These are phyloP conservation scores for Bombyx mandarina DNA, from an alignment of 1,140 invertebrate species.

Conservation along the genomic window DNA sequence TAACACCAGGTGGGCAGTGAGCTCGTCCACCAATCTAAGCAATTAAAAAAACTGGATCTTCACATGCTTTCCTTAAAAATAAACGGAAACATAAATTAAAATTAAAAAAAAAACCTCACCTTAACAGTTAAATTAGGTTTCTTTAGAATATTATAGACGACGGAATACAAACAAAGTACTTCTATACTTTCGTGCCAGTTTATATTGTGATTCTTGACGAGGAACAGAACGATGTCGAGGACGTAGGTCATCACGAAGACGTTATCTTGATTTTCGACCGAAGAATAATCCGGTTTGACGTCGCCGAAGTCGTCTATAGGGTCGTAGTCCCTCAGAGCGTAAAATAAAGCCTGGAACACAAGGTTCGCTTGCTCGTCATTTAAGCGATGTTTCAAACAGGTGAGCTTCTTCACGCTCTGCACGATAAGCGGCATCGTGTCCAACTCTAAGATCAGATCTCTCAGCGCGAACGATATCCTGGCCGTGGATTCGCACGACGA, in stretches of 20 bases:
- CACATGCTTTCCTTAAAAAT: not conserved
- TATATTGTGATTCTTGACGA: conserved; percentile 79
- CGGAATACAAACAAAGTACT: conserved; percentile 73
- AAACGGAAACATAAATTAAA: not conserved
- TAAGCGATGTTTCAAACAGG: conserved; percentile 69
- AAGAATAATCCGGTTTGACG: conserved; percentile 17
- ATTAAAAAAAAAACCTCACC: conserved; percentile 45
- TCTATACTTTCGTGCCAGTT: conserved; percentile 82
- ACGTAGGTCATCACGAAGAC: conserved; percentile 64
- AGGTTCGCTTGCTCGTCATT: conserved; percentile 77
- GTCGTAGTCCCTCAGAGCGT: conserved; percentile 75
- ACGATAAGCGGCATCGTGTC: conserved; percentile 72
- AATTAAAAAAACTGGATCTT: no score
- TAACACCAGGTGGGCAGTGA: no score
- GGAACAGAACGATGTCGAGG: conserved; percentile 73
- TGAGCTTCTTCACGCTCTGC: conserved; percentile 75
- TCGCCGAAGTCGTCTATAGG: conserved; percentile 31
- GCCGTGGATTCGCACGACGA: conserved; percentile 75
- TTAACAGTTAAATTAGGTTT: conserved; percentile 67
- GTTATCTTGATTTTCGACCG: conserved; percentile 36
- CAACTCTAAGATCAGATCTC: conserved; percentile 67
- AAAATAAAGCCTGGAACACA: conserved; percentile 79
- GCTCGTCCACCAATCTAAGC: no score
- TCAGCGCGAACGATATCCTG: conserved; percentile 73
- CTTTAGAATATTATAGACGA: conserved; percentile 71